phyloP scores from a whole-genome alignment of 1,140 invertebrate species.

The Phymastichus coffea region DNA sequence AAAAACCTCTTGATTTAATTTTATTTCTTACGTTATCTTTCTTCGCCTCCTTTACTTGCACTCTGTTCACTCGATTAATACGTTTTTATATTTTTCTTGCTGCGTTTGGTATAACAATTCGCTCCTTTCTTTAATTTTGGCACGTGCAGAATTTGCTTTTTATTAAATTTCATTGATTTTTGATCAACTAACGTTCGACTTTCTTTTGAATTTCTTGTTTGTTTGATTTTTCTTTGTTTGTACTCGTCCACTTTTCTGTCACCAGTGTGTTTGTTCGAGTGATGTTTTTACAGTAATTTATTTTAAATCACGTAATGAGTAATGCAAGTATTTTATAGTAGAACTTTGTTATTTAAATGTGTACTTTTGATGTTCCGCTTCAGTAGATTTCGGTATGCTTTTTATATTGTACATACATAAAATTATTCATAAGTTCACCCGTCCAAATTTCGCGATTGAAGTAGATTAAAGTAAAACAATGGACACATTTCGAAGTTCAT shows the following conservation, averaged over 20 bases:
- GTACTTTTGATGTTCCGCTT: background rate
- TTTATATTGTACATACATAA: too few relatives aligned
- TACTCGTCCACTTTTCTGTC: slow-evolving; percentile 2
- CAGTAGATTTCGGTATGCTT: slow-evolving; percentile 2
- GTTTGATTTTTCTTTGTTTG: background rate
- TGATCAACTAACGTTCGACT: background rate
- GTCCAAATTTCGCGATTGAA: background rate
- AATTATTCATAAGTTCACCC: background rate
- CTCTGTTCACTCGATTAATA: background rate
- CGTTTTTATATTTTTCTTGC: background rate
- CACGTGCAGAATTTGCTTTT: slow-evolving; percentile 15
- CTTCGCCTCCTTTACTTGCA: background rate
- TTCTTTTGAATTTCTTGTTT: slow-evolving; percentile 11
- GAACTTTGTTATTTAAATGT: background rate
- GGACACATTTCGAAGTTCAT: too few relatives aligned
- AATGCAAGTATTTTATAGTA: background rate
- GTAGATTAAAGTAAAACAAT: slow-evolving; percentile 15
- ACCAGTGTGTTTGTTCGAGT: too few relatives aligned
- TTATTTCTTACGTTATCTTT: slow-evolving; percentile 14
- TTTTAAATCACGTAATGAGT: background rate
- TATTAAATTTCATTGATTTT: background rate
- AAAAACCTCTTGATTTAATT: slow-evolving; percentile 19
- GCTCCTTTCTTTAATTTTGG: background rate
- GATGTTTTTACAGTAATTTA: background rate
- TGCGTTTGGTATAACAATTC: too few relatives aligned